phyloP scores from a whole-genome alignment of 2,797 vertebrate species.

The Allobates femoralis region DNA sequence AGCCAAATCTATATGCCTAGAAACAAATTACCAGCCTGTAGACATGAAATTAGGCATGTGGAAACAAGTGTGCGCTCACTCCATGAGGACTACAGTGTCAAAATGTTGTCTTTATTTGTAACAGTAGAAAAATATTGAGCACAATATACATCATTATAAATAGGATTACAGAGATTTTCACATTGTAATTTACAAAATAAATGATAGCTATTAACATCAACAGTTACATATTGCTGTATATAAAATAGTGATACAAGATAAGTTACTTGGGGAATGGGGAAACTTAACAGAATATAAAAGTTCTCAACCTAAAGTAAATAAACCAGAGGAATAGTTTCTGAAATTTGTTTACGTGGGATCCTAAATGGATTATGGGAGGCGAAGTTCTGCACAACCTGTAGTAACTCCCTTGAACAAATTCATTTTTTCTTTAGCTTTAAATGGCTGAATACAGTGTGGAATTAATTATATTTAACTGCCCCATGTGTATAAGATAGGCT shows the following conservation, averaged over 20 bases:
- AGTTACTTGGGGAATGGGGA: not conserved
- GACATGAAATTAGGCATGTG: not conserved
- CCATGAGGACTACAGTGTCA: not conserved
- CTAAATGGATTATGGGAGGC: not conserved
- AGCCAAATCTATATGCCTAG: not conserved
- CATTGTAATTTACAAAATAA: not conserved
- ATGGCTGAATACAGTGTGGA: not conserved
- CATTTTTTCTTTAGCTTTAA: not conserved
- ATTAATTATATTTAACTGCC: not conserved
- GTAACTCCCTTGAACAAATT: not conserved
- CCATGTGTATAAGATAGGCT: not conserved
- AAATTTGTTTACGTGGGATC: not conserved
- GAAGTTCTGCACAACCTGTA: not conserved
- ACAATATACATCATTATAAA: constrained; percentile 26
- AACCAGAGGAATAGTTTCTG: not conserved
- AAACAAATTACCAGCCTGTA: not conserved
- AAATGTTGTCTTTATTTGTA: constrained; percentile 18
- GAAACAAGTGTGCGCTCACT: not conserved
- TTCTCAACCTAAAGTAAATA: not conserved
- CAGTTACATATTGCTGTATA: not conserved
- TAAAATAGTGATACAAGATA: not conserved
- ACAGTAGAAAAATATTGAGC: constrained; percentile 1
- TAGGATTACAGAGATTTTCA: constrained; percentile 2
- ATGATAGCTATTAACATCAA: not conserved
- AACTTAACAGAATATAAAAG: not conserved